A percentile compares a stretch with the other conserved stretches of the same genome.
Conservation (phyloP, 2,888 invertebrate genomes). For the Acanthosepion esculentum region DNA sequence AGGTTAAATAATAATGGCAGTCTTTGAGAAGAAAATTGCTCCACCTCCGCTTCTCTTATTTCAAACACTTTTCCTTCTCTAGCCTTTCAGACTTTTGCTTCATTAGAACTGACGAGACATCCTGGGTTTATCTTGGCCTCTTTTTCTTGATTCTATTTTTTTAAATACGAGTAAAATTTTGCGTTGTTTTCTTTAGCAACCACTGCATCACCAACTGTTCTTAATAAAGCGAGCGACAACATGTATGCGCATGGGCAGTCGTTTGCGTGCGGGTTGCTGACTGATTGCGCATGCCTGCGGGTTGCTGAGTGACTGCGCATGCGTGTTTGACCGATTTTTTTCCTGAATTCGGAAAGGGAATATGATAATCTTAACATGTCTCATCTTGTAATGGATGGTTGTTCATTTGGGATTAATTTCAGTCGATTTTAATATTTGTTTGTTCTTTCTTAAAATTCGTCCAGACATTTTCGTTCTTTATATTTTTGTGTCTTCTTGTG, state of each 20-base stretch:
- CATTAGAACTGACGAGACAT: background rate
- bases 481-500: background rate
- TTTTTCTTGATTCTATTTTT: background rate
- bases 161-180: background rate
- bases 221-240: background rate
- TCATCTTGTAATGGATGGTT: background rate
- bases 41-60: no score
- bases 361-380: background rate
- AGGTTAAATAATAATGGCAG: no score
- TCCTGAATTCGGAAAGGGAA: background rate
- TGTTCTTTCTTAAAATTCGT: background rate
- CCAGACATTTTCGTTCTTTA: background rate
- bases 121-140: background rate
- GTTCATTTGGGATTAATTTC: background rate
- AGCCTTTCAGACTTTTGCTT: background rate
- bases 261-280: background rate
- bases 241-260: constrained; percentile 6
- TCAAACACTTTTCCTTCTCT: no score
- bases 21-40: no score
- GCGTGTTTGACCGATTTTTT: background rate
- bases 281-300: background rate
- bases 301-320: background rate
- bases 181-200: background rate
- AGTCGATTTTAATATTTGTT: background rate
- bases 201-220: background rate